Base-by-base conservation (phyloP, 1,140 invertebrate genomes). In the Homalodisca vitripennis region DNA sequence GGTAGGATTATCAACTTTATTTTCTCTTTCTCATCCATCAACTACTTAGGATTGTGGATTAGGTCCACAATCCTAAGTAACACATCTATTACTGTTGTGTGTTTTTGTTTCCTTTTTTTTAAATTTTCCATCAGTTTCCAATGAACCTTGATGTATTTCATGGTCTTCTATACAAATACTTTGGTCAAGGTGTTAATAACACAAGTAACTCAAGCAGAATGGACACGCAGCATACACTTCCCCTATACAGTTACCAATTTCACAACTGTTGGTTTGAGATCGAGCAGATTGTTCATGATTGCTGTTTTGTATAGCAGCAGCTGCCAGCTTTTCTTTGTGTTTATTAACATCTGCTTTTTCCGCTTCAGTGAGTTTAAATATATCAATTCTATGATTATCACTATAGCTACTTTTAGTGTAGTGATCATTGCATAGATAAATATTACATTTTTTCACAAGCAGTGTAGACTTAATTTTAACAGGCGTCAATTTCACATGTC, bases 151-250 rank as follows among this genome's bases (percentile, higher is more conserved):
- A 12, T 62, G 22, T 3, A 27, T 3, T 29, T 62, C 22, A 27
- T 62, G 57, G 57, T 62, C 57, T 26, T 62, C 29, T 2, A 30
- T 27, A 62, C 57, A 62, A 2, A 29, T 26, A 62, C 57, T 24
- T 3, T 55, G 10, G 22, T 55, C 51, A 55, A 55, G 24, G 24
- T 55, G 24, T 12, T 55, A 6, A 24, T 55, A 62, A 62, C 57
- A 62, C 2, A 62, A 20, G 29, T 6, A 62, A 62, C 57, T 12
- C 13, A 6, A 29, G 27, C 57, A 62, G 24, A 26, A 12, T 62
- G 57, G 57, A 30, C 20, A 62, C 24, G 57, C 57, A 6, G 20
- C 20, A 26, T 29, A 26, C 13, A 12, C 2, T 26, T 30, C 27
- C 6, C 27, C 27, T 26, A 12, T n/a, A 20, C 27, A 62, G 2